Evolutionary conservation across 2,888 invertebrate genomes (phyloP), one percentile per base, ranked within the genome.

Genomic region (Drosophila falleni): DNA sequence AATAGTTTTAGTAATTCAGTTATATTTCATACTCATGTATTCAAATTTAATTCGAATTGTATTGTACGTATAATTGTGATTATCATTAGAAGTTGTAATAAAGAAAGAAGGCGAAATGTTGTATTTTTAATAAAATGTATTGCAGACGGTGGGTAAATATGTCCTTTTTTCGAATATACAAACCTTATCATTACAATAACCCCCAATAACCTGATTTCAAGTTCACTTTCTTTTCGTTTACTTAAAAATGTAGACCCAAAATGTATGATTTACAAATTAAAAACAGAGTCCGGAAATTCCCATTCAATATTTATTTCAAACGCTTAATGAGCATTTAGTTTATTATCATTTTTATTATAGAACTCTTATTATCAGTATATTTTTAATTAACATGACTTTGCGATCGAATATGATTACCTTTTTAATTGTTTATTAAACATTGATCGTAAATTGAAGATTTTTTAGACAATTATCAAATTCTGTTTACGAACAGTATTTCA

Each of bases 301-400:
- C n/a, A 15, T 23, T 33, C 1, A 8, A 33, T 44, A 37, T 53
- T 42, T 1, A 56, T 71, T 70, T 74, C 10, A 70, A 90, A 83
- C 67, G 60, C 66, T 72, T 64, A 49, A 64, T 70, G 73, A 67
- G 60, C 73, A 71, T 88, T 85, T 88, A 89, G 78, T 84, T 69
- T 65, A 64, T 72, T 70, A 88, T 53, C 62, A 67, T 71, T 82
- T 76, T 75, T 84, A 76, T 88, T 66, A 62, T 81, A 80, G 89
- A 89, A 74, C 42, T 64, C 9, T 64, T 64, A 42, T 37, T 71
- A 53, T 63, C 56, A 44, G 42, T 49, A 19, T 19, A 51, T 42
- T 59, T 58, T 15, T 51, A 61, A 51, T 67, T 72, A 84, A 83
- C 87, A 81, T 70, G 66, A 78, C 60, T 60, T 33, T 67, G 39